Percentiles rank a stretch among this genome's conserved stretches.
Evolutionary conservation across 2,888 invertebrate genomes (phyloP).

Genomic region (Latrodectus elegans): DNA sequence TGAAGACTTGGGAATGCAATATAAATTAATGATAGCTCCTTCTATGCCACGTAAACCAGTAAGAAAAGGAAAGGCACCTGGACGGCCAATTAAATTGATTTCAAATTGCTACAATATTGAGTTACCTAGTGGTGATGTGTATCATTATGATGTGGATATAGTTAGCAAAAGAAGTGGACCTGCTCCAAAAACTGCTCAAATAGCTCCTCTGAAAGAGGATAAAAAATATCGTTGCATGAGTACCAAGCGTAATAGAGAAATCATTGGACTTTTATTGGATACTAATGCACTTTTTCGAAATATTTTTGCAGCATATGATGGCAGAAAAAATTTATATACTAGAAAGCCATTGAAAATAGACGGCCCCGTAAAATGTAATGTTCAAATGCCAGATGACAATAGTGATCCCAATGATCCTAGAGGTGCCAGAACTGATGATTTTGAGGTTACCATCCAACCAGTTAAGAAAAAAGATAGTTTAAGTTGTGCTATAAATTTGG

Average conservation of each 20-base stretch:
- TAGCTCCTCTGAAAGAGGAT: conserved; percentile 76
- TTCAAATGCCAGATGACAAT: conserved; percentile 23
- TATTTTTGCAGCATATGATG: conserved; percentile 78
- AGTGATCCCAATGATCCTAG: conserved; percentile 33
- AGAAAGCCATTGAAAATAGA: conserved; percentile 74
- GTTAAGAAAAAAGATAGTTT: conserved; percentile 54
- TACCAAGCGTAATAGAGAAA: conserved; percentile 77
- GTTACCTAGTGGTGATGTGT: conserved; percentile 77
- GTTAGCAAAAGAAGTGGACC: conserved; percentile 41
- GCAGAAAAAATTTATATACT: conserved; percentile 78
- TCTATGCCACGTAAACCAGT: too few species aligned
- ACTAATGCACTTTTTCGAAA: conserved; percentile 75
- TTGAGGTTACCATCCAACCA: conserved; percentile 57
- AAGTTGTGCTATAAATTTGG: conserved; percentile 59
- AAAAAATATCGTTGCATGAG: conserved; percentile 49
- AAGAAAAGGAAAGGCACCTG: conserved; percentile 1
- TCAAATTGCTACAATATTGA: conserved; percentile 79
- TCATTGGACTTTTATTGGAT: conserved; percentile 76
- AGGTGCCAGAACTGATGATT: conserved; percentile 9
- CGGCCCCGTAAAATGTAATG: conserved; percentile 70
- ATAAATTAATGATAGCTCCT: too few species aligned
- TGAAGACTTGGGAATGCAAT: too few species aligned
- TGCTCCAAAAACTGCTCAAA: conserved; percentile 70
- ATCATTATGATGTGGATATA: conserved; percentile 78
- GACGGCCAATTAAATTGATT: conserved; percentile 44